Evolutionary conservation across 1,140 invertebrate species (phyloP).

Genomic region (Drosophila suzukii): DNA sequence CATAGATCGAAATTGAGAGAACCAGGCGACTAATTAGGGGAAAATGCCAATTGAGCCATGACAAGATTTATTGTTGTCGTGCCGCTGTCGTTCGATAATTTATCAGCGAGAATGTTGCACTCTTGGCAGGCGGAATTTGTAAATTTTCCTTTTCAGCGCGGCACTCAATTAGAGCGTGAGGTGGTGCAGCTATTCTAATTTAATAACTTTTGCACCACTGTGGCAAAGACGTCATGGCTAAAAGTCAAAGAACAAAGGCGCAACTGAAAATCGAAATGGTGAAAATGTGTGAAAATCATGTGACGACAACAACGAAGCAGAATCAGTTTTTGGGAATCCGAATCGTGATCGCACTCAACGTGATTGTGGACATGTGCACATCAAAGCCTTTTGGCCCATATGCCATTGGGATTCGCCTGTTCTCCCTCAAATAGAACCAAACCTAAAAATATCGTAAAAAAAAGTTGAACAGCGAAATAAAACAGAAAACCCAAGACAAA

Average conservation of each 20-base stretch:
- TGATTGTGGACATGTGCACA: slow-evolving; percentile 70
- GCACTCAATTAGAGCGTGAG: slow-evolving; percentile 64
- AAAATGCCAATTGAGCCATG: slow-evolving; percentile 73
- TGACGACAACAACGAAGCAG: slow-evolving; percentile 75
- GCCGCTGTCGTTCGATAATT: slow-evolving; percentile 63
- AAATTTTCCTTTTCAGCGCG: slow-evolving; percentile 26
- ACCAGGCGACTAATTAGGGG: slow-evolving; percentile 33
- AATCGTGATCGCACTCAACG: slow-evolving; percentile 43
- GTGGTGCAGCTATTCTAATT: slow-evolving; percentile 18
- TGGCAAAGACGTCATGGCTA: slow-evolving; percentile 59
- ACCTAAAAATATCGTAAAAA: slow-evolving; percentile 3
- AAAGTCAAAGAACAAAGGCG: slow-evolving; percentile 45
- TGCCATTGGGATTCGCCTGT: slow-evolving; percentile 39
- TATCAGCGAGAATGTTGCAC: slow-evolving; percentile 63
- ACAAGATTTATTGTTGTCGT: slow-evolving; percentile 68
- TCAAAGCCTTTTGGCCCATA: slow-evolving; percentile 58
- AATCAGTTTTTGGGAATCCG: slow-evolving; percentile 32
- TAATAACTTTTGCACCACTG: slow-evolving; percentile 60
- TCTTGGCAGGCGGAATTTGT: slow-evolving; percentile 31
- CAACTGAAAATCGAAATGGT: slow-evolving; percentile 50
- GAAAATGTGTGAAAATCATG: slow-evolving; percentile 66
- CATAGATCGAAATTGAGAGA: slow-evolving; percentile 24
- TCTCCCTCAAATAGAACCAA: slow-evolving; percentile 55
- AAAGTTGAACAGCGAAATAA: slow-evolving; percentile 9
- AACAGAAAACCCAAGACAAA: slow-evolving; percentile 35